Conservation (phyloP, 1,140 invertebrate genomes). For the Gonatopus flavifemur region DNA sequence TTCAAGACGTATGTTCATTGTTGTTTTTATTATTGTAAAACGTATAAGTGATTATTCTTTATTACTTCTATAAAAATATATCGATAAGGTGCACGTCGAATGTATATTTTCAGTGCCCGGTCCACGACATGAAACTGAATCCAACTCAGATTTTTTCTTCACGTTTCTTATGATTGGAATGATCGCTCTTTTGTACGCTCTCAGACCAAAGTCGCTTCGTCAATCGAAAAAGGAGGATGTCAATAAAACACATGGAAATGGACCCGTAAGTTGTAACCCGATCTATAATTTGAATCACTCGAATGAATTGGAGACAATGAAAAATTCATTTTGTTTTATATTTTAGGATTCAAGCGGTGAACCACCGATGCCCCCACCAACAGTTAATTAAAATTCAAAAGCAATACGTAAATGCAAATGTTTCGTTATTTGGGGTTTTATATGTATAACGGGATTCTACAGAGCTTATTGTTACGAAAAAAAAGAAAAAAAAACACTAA, state of each 20-base stretch:
- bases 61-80: slow-evolving; percentile 1
- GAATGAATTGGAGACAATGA: too few relatives aligned
- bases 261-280: slow-evolving; percentile 30
- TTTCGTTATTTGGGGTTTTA: slow-evolving; percentile 9
- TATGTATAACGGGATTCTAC: too few relatives aligned
- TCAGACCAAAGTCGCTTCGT: slow-evolving; percentile 58
- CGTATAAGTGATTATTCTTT: not conserved
- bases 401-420: not conserved
- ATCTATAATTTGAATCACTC: not conserved
- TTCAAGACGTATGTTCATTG: slow-evolving; percentile 40
- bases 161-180: slow-evolving; percentile 59
- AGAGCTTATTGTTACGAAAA: too few relatives aligned
- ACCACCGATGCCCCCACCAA: slow-evolving; percentile 40
- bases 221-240: slow-evolving; percentile 40
- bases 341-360: slow-evolving; percentile 37
- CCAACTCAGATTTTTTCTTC: slow-evolving; percentile 50
- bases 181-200: slow-evolving; percentile 57
- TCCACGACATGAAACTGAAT: slow-evolving; percentile 32
- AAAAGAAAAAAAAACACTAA: not conserved
- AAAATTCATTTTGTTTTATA: slow-evolving; percentile 1
- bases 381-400: slow-evolving; percentile 33
- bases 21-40: slow-evolving; percentile 5
- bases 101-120: slow-evolving; percentile 52
- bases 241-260: slow-evolving; percentile 45
- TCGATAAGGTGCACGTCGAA: too few relatives aligned